Conservation (phyloP, 2,113 vertebrate genomes). For the Sylvietta virens region DNA sequence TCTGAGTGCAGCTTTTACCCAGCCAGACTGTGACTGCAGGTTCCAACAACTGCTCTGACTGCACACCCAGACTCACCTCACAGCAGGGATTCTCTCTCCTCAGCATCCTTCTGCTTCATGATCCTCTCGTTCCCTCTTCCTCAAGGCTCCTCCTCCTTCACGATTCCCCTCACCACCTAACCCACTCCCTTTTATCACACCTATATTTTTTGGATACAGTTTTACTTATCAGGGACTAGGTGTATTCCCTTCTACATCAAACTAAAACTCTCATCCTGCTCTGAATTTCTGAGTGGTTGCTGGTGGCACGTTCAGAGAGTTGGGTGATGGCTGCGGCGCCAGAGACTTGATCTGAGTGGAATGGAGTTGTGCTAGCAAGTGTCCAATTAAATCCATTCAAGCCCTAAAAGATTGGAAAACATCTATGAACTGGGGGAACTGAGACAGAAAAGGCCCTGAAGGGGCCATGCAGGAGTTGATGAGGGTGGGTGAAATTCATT, state of each 20-base stretch:
- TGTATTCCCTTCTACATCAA: background rate
- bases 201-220: background rate
- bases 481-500: background rate
- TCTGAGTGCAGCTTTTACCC: background rate
- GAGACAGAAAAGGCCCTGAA: conserved; percentile 36
- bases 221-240: background rate
- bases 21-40: background rate
- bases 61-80: background rate
- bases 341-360: background rate
- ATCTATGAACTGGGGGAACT: background rate
- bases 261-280: background rate
- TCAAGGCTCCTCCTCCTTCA: background rate
- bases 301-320: background rate
- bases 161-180: background rate
- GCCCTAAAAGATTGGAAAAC: background rate
- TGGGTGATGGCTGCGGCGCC: accelerated
- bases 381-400: conserved; percentile 6
- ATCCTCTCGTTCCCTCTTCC: background rate
- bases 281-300: background rate
- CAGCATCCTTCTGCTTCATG: background rate
- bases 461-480: background rate
- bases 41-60: background rate
- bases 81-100: background rate
- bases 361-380: background rate
- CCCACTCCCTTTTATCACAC: background rate